Conservation (phyloP, 2,888 invertebrate species). For the Bibio marci region DNA sequence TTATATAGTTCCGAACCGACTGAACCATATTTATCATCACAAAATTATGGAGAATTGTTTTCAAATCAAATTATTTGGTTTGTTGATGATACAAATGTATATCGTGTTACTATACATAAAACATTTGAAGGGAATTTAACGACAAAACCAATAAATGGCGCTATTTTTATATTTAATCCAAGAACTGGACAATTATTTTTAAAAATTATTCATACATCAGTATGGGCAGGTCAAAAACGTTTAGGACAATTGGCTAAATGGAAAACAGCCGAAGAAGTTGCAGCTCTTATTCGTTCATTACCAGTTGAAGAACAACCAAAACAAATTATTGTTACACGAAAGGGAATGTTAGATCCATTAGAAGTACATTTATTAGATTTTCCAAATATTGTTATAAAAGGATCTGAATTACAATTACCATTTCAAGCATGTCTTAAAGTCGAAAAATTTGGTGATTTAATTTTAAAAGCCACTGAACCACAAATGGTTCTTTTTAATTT, state of each 20-base stretch:
- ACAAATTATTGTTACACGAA: constrained; percentile 98
- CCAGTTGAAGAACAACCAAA: constrained; percentile 99
- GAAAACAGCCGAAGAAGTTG: constrained; percentile 99
- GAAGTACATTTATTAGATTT: constrained; percentile 99
- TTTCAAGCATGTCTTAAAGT: constrained; percentile 98
- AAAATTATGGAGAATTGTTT: constrained; percentile 98
- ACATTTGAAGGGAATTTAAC: constrained; percentile 99
- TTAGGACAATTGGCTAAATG: constrained; percentile 97
- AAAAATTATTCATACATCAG: constrained; percentile 99
- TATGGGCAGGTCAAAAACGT: constrained; percentile 99
- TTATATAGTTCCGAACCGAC: constrained; percentile 98
- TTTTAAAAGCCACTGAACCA: constrained; percentile 96
- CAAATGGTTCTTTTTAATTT: constrained; percentile 99
- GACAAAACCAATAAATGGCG: constrained; percentile 98
- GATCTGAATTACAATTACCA: constrained; percentile 93
- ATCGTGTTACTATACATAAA: constrained; percentile 98
- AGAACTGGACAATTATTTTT: constrained; percentile 96
- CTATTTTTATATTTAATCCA: constrained; percentile 99
- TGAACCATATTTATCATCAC: constrained; percentile 95
- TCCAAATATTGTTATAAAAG: constrained; percentile 99
- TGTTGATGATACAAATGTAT: constrained; percentile 99
- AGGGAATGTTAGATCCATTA: constrained; percentile 99
- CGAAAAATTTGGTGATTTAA: constrained; percentile 98
- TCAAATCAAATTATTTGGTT: constrained; percentile 99
- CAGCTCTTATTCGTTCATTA: constrained; percentile 92